Percentiles rank a stretch among this genome's conserved stretches.
Evolutionary conservation across 1,140 invertebrate genomes (phyloP).

Genomic region (Pachypeltis micranthus): DNA sequence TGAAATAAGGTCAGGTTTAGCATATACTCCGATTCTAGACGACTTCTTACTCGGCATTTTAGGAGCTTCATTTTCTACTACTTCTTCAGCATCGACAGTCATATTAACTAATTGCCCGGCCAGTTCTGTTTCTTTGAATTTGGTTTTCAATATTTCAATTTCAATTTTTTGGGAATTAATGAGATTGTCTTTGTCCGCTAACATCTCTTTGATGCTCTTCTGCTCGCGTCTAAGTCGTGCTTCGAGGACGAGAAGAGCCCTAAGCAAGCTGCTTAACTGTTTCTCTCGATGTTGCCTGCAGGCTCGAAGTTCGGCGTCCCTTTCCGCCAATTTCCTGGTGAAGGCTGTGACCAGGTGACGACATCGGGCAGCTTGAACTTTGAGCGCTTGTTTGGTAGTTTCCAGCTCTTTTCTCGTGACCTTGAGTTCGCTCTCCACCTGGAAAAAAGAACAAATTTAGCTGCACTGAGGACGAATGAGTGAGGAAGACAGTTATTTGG

Average conservation of each 20-base stretch:
- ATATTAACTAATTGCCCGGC: constrained; percentile 2
- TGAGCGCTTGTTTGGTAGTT: constrained; percentile 36
- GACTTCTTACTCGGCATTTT: constrained; percentile 34
- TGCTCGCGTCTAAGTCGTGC: constrained; percentile 60
- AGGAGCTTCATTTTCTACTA: constrained; percentile 34
- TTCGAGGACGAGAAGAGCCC: constrained; percentile 55
- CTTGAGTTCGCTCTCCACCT: constrained; percentile 46
- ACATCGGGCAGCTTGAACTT: constrained; percentile 40
- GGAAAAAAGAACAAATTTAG: constrained; percentile 20
- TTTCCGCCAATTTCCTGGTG: constrained; percentile 45
- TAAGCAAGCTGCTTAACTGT: constrained; percentile 51
- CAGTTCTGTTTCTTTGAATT: not conserved
- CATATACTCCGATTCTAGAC: constrained; percentile 15
- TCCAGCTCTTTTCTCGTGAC: constrained; percentile 48
- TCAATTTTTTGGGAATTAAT: constrained; percentile 55
- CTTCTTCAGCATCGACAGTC: constrained; percentile 38
- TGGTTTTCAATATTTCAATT: constrained; percentile 43
- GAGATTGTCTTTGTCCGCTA: constrained; percentile 55
- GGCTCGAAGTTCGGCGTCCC: constrained; percentile 44
- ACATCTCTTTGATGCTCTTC: constrained; percentile 50
- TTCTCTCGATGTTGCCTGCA: constrained; percentile 49
- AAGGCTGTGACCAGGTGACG: constrained; percentile 45
- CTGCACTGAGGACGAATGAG: too few relatives aligned
- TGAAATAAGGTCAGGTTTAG: constrained; percentile 30
- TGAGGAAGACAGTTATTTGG: too few relatives aligned